phyloP scores from a whole-genome alignment of 2,797 vertebrate species.

The Cottoperca gobio region DNA sequence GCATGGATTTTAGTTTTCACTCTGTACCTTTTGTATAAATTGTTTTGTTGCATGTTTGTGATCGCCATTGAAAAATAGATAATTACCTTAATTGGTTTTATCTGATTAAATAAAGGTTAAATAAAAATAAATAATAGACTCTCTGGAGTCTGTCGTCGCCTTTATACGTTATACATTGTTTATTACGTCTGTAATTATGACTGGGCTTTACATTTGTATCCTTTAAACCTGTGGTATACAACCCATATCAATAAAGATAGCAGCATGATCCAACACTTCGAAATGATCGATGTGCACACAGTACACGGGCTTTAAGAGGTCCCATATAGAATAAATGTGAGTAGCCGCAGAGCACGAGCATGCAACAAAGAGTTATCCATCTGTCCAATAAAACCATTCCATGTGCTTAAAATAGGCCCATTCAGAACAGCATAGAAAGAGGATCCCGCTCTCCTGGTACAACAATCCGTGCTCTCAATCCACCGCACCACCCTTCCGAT shows the following conservation, averaged over 20 bases:
- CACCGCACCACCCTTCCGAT: conserved; percentile 36
- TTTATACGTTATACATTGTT: not conserved
- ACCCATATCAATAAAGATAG: not conserved
- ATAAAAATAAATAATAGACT: not conserved
- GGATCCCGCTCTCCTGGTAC: conserved; percentile 59
- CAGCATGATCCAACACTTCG: conserved; percentile 11
- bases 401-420: conserved; percentile 66
- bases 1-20: too few species aligned
- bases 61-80: too few species aligned
- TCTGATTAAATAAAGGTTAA: too few species aligned
- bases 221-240: conserved; percentile 6
- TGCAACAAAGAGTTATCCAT: conserved; percentile 50
- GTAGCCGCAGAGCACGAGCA: conserved; percentile 24
- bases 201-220: not conserved
- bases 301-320: not conserved
- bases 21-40: too few species aligned
- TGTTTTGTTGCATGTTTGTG: too few species aligned
- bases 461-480: conserved; percentile 57
- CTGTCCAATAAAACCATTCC: conserved; percentile 44
- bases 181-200: not conserved
- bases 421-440: conserved; percentile 57
- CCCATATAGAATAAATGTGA: conserved; percentile 10
- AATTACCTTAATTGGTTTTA: too few species aligned
- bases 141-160: not conserved
- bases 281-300: conserved; percentile 11